phyloP scores from a whole-genome alignment of 2,797 vertebrate genomes.

The Hydrocynus forskahlii region DNA sequence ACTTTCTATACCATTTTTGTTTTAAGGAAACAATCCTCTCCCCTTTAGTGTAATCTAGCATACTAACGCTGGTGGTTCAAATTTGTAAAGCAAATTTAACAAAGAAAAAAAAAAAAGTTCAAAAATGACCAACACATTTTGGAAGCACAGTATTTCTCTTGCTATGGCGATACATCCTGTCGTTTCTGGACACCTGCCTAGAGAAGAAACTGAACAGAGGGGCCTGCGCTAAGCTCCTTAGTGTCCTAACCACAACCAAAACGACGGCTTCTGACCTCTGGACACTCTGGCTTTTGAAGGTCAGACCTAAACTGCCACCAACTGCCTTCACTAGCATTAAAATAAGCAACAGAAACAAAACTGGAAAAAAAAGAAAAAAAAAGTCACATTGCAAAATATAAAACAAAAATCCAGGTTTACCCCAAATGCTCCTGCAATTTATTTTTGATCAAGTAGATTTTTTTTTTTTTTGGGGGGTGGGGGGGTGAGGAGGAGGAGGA shows the following conservation, averaged over 20 bases:
- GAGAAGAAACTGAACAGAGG: constrained; percentile 48
- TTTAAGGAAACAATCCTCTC: constrained; percentile 45
- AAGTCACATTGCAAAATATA: constrained; percentile 43
- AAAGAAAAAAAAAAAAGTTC: constrained; percentile 57
- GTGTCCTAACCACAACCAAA: constrained; percentile 45
- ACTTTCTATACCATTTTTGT: constrained; percentile 17
- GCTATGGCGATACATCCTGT: constrained; percentile 69
- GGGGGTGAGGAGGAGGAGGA: background rate
- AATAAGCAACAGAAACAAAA: background rate
- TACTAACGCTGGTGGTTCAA: constrained; percentile 63
- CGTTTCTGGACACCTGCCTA: constrained; percentile 66
- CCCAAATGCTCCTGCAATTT: constrained; percentile 53
- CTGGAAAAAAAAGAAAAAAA: constrained; percentile 23
- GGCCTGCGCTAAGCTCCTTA: constrained; percentile 39
- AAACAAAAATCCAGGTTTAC: constrained; percentile 35
- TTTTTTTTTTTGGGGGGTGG: constrained; percentile 7
- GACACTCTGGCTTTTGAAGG: constrained; percentile 15
- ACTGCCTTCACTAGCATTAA: constrained; percentile 58
- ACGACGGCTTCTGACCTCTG: constrained; percentile 60
- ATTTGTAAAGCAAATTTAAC: constrained; percentile 58
- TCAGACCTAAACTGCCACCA: constrained; percentile 48
- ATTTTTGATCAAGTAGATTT: constrained; percentile 24
- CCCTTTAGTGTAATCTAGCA: constrained; percentile 34
- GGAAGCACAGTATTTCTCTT: constrained; percentile 72
- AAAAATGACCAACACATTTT: constrained; percentile 50